phyloP scores from a whole-genome alignment of 2,113 vertebrate genomes.

The Ranitomeya imitator region DNA sequence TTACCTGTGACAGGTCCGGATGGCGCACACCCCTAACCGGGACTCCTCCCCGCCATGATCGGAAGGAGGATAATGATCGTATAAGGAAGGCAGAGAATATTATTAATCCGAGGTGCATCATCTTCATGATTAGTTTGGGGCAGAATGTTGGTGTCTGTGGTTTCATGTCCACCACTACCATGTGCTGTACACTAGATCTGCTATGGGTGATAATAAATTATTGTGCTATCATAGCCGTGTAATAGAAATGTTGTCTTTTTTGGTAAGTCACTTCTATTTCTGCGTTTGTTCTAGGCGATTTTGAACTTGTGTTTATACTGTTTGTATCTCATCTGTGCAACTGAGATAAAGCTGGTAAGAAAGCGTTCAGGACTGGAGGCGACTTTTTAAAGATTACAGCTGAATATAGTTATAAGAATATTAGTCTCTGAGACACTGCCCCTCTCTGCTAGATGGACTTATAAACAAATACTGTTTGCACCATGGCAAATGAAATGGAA shows the following conservation, averaged over 20 bases:
- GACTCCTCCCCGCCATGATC: conserved; percentile 13
- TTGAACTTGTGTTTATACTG: neutral
- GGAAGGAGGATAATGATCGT: neutral
- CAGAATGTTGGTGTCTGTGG: neutral
- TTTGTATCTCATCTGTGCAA: neutral
- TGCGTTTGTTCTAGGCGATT: neutral
- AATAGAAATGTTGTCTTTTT: neutral
- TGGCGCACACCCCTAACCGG: neutral
- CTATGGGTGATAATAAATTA: neutral
- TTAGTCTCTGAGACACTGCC: too few species aligned
- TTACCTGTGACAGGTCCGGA: conserved; percentile 28
- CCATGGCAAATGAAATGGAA: too few species aligned
- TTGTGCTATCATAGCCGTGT: neutral
- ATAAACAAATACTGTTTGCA: too few species aligned
- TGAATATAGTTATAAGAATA: too few species aligned
- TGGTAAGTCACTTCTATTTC: neutral
- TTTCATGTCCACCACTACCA: neutral
- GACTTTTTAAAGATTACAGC: neutral
- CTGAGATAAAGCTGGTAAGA: neutral
- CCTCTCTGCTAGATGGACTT: too few species aligned
- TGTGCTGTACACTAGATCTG: neutral
- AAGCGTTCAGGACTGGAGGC: neutral
- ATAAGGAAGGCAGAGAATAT: neutral
- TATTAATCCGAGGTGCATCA: neutral
- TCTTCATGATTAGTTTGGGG: neutral